Evolutionary conservation across 2,888 invertebrate genomes (phyloP), one percentile per base, ranked within the genome.

Genomic region (Drosophila anomalata): DNA sequence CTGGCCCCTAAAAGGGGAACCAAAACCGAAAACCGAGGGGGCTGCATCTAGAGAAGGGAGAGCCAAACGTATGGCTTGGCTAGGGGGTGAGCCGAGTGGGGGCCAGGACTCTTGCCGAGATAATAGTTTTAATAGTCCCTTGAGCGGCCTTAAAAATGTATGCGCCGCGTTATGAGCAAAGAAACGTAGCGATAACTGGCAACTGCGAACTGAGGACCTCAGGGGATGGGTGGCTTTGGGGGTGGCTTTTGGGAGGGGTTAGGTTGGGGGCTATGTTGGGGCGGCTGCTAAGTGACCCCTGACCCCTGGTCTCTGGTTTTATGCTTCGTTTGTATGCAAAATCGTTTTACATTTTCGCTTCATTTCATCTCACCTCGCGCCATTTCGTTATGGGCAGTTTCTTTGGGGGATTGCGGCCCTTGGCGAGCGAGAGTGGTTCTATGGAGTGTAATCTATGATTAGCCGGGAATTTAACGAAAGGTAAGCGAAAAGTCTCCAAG

Each of bases 51-150:
- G 17, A 12, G 41, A 14, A 44, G 14, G 17, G 31, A 42, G 22
- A 58, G 46, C 44, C 31, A 36, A 77, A 66, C 81, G 54, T 80
- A 73, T 69, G 78, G 47, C 51, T 48, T 47, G 44, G 33, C 36
- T 2, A 17, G 33, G 46, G 42, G 26, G 22, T 36, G 8, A 48
- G n/a, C n/a, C 29, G 29, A 29, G n/a, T 26, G 52, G 29, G 55
- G 56, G 31, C 65, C 41, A 61, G 46, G 60, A 61, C 54, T 48
- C 57, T 59, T 58, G 39, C 22, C 59, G 31, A 76, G 78, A 78
- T 78, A 78, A 82, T 79, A 82, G 78, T 78, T 78, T 76, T 82
- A 82, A 82, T 82, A 79, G 79, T 82, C 78, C 79, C 79, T n/a
- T 53, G 82, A 79, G 78, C 52, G 74, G 74, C 77, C 79, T 82